phyloP scores from a whole-genome alignment of 2,797 vertebrate species.

The Lepidocolaptes lacrymiger region DNA sequence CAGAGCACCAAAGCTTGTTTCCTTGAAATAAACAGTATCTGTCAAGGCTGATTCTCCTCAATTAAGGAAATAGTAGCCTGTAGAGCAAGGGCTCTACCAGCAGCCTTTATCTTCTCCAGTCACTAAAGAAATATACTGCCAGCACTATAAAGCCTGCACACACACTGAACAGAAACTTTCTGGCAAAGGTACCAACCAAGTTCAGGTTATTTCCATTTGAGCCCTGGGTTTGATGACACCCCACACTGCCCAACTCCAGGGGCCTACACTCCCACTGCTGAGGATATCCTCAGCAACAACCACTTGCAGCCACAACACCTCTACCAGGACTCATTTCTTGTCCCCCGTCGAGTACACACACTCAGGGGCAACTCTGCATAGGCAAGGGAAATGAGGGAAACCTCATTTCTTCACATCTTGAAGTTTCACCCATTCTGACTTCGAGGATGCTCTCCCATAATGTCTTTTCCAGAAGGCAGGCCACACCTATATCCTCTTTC shows the following conservation, averaged over 20 bases:
- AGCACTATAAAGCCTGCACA: background rate
- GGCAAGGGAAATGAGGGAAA: background rate
- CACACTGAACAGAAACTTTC: background rate
- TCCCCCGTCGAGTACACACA: background rate
- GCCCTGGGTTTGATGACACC: background rate
- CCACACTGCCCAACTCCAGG: background rate
- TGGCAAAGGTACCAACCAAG: background rate
- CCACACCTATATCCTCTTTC: slow-evolving; percentile 61
- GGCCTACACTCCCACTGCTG: background rate
- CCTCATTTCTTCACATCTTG: background rate
- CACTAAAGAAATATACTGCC: background rate
- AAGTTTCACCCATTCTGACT: background rate
- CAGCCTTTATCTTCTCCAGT: background rate
- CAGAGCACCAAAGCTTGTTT: background rate
- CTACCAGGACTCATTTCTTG: rapidly evolving
- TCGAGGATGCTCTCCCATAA: slow-evolving; percentile 23
- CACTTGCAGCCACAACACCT: background rate
- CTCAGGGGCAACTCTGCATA: rapidly evolving
- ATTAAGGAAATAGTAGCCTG: background rate
- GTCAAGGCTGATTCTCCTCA: background rate
- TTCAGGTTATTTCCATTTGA: background rate
- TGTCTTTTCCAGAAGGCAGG: slow-evolving; percentile 24
- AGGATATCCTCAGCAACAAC: background rate
- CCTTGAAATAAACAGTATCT: background rate
- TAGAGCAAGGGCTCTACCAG: background rate